These are phyloP conservation scores for Etheostoma cragini DNA, from an alignment of 2,113 vertebrate genomes.

Conservation along the genomic window DNA sequence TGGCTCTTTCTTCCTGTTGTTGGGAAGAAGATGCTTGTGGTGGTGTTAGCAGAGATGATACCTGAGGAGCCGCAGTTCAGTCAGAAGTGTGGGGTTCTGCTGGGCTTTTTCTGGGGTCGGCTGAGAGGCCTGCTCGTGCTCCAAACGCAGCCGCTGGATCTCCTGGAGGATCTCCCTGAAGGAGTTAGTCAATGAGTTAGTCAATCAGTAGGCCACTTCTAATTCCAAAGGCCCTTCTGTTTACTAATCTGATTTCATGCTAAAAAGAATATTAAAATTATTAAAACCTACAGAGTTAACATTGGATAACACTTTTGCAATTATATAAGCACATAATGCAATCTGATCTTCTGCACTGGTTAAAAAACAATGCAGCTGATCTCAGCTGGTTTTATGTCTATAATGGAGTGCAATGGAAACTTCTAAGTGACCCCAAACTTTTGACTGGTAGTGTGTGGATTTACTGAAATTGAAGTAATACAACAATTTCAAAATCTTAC, in stretches of 20 bases:
- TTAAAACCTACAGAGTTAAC: too few relatives aligned
- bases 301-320: too few relatives aligned
- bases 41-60: constrained; percentile 49
- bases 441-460: background rate
- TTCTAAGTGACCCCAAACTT: too few relatives aligned
- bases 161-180: constrained; percentile 94
- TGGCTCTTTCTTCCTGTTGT: background rate
- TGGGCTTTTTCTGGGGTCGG: constrained; percentile 96
- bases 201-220: too few relatives aligned
- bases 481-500: background rate
- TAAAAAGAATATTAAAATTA: too few relatives aligned
- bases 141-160: constrained; percentile 93
- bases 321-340: too few relatives aligned
- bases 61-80: constrained; percentile 93
- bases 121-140: constrained; percentile 95
- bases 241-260: too few relatives aligned
- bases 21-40: background rate
- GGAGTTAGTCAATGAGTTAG: background rate
- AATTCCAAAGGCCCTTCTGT: too few relatives aligned
- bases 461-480: background rate
- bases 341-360: too few relatives aligned
- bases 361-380: too few relatives aligned
- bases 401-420: too few relatives aligned
- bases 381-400: too few relatives aligned
- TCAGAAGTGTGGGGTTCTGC: constrained; percentile 94